A percentile compares a stretch with the other conserved stretches of the same genome.
phyloP scores from a whole-genome alignment of 1,140 invertebrate genomes.

The Papilio polytes region DNA sequence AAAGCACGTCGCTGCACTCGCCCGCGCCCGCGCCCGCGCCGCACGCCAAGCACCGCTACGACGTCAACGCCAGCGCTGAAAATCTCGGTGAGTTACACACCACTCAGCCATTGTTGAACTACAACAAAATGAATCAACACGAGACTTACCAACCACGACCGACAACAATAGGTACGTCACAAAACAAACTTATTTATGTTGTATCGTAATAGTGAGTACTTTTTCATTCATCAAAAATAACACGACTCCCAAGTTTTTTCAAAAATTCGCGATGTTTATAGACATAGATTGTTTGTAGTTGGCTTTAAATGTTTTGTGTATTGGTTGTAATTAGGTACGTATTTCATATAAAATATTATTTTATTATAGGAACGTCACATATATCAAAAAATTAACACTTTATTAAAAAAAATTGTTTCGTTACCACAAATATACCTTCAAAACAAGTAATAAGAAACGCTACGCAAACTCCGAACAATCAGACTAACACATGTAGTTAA shows the following conservation, averaged over 20 bases:
- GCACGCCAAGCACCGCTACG: conserved; percentile 86
- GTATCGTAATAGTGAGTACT: conserved; percentile 24
- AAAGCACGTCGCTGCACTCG: conserved; percentile 89
- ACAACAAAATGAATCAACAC: conserved; percentile 39
- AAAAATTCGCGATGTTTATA: conserved; percentile 36
- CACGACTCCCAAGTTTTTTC: background rate
- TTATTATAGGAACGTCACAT: background rate
- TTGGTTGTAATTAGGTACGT: conserved; percentile 34
- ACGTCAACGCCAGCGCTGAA: conserved; percentile 89
- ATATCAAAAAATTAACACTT: background rate
- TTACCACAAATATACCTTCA: background rate
- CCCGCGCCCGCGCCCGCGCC: conserved; percentile 88
- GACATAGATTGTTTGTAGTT: conserved; percentile 39
- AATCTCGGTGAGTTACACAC: conserved; percentile 86
- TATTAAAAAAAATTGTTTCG: background rate
- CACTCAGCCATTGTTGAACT: conserved; percentile 33
- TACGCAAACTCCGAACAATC: conserved; percentile 6
- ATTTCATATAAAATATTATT: conserved; percentile 5
- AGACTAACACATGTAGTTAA: conserved; percentile 6
- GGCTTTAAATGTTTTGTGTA: conserved; percentile 34
- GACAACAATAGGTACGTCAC: conserved; percentile 40
- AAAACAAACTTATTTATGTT: conserved; percentile 34
- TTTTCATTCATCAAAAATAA: conserved; percentile 16
- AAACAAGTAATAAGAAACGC: conserved; percentile 16
- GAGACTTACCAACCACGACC: conserved; percentile 37